These are phyloP conservation scores for Artemia sinica DNA, from an alignment of 2,888 invertebrate species.

Conservation along the genomic window DNA sequence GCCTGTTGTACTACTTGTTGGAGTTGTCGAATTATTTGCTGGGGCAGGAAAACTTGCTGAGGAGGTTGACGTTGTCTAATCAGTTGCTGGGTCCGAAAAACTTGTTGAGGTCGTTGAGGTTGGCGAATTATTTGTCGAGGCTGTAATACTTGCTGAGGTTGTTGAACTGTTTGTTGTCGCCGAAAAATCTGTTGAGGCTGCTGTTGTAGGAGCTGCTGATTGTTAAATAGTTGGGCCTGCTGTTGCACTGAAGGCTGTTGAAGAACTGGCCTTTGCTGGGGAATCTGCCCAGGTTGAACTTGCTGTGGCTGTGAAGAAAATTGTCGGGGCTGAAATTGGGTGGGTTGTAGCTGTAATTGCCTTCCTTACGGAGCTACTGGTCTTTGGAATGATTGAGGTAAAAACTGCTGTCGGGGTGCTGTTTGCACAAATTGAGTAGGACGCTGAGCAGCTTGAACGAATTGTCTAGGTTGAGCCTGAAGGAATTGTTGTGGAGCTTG, in stretches of 20 bases:
- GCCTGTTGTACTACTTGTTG: not conserved
- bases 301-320: not conserved
- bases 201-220: not conserved
- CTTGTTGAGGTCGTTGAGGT: not conserved
- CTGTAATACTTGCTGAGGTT: not conserved
- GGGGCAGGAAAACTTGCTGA: not conserved
- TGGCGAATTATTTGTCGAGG: not conserved
- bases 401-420: not conserved
- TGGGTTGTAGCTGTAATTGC: not conserved
- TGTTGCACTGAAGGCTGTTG: conserved; percentile 6
- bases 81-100: not conserved
- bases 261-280: not conserved
- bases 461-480: not conserved
- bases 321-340: not conserved
- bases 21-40: not conserved
- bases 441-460: not conserved
- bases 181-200: not conserved
- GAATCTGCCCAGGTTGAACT: not conserved
- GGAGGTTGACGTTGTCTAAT: not conserved
- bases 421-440: not conserved
- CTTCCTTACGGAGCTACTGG: not conserved
- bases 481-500: not conserved
- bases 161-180: not conserved
- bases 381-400: too few relatives aligned
- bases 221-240: not conserved